These are phyloP conservation scores for Daphoenositta chrysoptera DNA, from an alignment of 2,113 vertebrate species.

Conservation along the genomic window DNA sequence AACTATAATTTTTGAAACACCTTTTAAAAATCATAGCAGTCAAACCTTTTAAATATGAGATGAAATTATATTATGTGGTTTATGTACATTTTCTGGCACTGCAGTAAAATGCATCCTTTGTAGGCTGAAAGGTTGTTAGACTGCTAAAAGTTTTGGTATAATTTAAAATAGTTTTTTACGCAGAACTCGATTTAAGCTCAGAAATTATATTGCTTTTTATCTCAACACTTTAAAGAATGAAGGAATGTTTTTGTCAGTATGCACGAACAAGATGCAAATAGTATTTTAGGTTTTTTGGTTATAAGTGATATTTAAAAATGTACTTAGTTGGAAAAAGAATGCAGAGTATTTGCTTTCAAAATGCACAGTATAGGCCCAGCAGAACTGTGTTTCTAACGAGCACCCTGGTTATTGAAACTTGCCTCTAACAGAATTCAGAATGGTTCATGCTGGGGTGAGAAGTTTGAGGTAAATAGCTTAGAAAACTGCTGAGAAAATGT, in stretches of 20 bases:
- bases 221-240: not conserved
- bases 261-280: not conserved
- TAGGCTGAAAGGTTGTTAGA: not conserved
- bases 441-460: not conserved
- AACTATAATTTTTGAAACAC: not conserved
- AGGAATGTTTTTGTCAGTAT: not conserved
- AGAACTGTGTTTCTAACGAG: not conserved
- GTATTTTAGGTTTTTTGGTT: not conserved
- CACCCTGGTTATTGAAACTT: not conserved
- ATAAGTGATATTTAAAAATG: not conserved
- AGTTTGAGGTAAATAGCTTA: not conserved
- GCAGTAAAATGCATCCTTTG: not conserved
- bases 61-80: not conserved
- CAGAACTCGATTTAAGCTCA: not conserved
- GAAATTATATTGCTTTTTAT: not conserved
- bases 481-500: not conserved
- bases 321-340: not conserved
- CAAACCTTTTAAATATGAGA: not conserved
- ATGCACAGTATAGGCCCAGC: not conserved
- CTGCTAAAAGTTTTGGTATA: not conserved
- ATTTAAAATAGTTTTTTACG: not conserved
- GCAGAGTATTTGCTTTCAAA: not conserved
- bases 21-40: not conserved
- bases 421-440: not conserved
- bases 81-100: not conserved